Conservation (phyloP, 1,140 invertebrate species). For the Drosophila miranda region DNA sequence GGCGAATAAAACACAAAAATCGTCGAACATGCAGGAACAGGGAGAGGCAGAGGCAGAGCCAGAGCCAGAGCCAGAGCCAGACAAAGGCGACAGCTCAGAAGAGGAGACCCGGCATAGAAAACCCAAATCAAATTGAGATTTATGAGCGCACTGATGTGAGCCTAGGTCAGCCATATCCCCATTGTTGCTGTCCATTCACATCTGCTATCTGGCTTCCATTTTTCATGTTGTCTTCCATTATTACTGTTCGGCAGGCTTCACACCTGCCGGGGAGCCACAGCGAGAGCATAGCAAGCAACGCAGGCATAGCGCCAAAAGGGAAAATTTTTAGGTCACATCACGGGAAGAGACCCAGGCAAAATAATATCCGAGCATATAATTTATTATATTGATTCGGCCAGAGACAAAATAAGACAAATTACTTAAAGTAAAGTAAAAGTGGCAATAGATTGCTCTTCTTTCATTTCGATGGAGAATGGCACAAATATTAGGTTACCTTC, state of each 20-base stretch:
- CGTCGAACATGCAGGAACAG: slow-evolving; percentile 22
- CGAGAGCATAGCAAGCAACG: slow-evolving; percentile 2
- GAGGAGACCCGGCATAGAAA: slow-evolving; percentile 15
- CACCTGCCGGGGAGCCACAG: slow-evolving; percentile 40
- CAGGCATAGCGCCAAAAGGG: slow-evolving; percentile 2
- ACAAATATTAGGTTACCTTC: no score
- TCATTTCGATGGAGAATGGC: background rate
- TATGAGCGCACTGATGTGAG: slow-evolving; percentile 77
- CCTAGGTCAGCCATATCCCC: slow-evolving; percentile 56
- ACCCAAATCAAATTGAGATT: slow-evolving; percentile 80
- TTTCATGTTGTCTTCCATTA: slow-evolving; percentile 65
- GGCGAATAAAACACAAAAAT: slow-evolving; percentile 47
- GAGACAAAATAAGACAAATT: slow-evolving; percentile 37
- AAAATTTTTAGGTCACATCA: slow-evolving; percentile 12
- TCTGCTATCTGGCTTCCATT: slow-evolving; percentile 50
- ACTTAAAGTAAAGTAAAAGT: background rate
- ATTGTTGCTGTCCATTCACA: slow-evolving; percentile 23
- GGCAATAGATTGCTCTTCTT: slow-evolving; percentile 13
- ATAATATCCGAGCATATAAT: slow-evolving; percentile 42
- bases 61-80: background rate
- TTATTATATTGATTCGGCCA: slow-evolving; percentile 62
- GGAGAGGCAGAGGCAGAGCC: background rate
- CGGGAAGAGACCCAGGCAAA: slow-evolving; percentile 3
- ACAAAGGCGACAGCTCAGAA: background rate
- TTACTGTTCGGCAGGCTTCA: slow-evolving; percentile 40